Conservation (phyloP, 2,113 vertebrate genomes). For the Cynocephalus volans region DNA sequence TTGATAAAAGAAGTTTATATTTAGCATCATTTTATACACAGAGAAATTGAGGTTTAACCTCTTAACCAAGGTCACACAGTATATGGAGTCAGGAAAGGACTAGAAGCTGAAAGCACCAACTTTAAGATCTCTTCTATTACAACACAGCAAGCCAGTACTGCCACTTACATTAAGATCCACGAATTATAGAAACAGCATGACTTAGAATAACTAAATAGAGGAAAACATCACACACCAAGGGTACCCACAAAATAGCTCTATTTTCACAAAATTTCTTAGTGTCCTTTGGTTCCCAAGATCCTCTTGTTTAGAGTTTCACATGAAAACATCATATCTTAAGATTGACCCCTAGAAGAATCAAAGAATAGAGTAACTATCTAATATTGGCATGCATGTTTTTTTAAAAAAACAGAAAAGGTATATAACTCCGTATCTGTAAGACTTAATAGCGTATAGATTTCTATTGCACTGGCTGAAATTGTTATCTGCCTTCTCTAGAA, state of each 20-base stretch:
- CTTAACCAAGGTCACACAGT: conserved; percentile 4
- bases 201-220: background rate
- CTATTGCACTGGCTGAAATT: background rate
- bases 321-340: background rate
- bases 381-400: background rate
- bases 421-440: background rate
- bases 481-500: background rate
- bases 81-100: background rate
- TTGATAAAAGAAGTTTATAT: background rate
- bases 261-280: background rate
- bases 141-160: background rate
- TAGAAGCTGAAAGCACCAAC: background rate
- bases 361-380: background rate
- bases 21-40: background rate
- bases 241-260: conserved; percentile 9
- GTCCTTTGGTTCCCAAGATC: background rate
- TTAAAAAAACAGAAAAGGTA: background rate
- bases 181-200: background rate
- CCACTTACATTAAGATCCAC: background rate
- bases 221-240: background rate
- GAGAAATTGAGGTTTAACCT: background rate
- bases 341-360: background rate
- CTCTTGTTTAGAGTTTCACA: background rate
- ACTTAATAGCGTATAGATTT: background rate
- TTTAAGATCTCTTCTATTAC: background rate